phyloP scores from a whole-genome alignment of 2,888 invertebrate species.

The Tetrapedia diversipes region DNA sequence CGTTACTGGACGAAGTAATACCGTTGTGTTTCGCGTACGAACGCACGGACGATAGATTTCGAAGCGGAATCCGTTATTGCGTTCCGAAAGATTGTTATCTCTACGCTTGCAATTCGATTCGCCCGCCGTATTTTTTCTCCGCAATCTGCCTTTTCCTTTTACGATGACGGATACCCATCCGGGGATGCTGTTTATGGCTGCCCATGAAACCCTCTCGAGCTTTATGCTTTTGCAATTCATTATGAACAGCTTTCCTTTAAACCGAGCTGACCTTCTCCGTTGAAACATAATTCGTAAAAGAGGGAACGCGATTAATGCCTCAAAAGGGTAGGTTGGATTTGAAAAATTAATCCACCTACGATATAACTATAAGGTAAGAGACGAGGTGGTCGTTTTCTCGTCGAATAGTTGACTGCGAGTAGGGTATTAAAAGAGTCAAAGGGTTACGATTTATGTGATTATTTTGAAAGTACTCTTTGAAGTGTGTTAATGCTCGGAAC shows the following conservation, averaged over 20 bases:
- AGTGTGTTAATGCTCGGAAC: too few relatives aligned
- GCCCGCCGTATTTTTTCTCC: not conserved
- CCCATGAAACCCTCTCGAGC: too few relatives aligned
- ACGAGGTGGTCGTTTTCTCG: too few relatives aligned
- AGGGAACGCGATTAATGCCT: not conserved
- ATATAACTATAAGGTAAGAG: too few relatives aligned
- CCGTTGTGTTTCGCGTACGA: not conserved
- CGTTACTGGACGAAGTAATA: conserved; percentile 5
- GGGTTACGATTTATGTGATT: too few relatives aligned
- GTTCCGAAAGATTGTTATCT: conserved; percentile 4
- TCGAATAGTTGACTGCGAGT: too few relatives aligned
- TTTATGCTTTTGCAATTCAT: not conserved
- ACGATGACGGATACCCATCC: not conserved
- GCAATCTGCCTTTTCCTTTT: not conserved
- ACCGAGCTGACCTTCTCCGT: too few relatives aligned
- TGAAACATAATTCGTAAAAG: too few relatives aligned
- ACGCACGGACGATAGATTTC: not conserved
- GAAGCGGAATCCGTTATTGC: conserved; percentile 3
- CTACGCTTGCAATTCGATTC: conserved; percentile 2
- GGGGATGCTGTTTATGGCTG: not conserved
- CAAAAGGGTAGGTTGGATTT: too few relatives aligned
- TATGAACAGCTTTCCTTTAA: not conserved
- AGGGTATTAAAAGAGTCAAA: too few relatives aligned
- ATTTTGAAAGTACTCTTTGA: too few relatives aligned
- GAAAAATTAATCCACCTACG: too few relatives aligned